Percentiles rank a stretch among this genome's conserved stretches.
Conservation (phyloP, 2,113 vertebrate genomes). For the Dendropsophus ebraccatus region DNA sequence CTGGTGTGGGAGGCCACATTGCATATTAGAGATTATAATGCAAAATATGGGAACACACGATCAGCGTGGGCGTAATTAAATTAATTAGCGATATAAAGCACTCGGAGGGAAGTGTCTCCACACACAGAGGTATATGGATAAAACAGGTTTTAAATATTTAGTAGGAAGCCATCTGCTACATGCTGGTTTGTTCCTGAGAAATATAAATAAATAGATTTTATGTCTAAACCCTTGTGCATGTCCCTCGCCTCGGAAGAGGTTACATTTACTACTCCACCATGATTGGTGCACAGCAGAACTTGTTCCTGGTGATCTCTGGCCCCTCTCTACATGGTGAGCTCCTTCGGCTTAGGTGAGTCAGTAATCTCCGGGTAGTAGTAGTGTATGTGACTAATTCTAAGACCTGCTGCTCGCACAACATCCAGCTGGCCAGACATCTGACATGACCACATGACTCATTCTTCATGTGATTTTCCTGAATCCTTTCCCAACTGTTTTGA, state of each 20-base stretch:
- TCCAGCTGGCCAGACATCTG: conserved; percentile 14
- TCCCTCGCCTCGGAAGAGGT: conserved; percentile 20
- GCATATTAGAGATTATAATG: conserved; percentile 67
- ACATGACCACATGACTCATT: conserved; percentile 10
- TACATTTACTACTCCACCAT: not conserved
- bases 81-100: conserved; percentile 77
- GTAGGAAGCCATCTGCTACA: conserved; percentile 54
- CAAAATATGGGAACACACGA: conserved; percentile 72
- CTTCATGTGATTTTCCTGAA: not conserved
- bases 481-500: not conserved
- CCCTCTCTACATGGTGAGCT: not conserved
- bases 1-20: conserved; percentile 66
- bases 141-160: conserved; percentile 63
- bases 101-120: conserved; percentile 68
- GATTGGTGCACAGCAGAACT: not conserved
- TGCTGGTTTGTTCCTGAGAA: conserved; percentile 39
- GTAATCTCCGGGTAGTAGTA: not conserved
- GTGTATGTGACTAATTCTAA: not conserved
- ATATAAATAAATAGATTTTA: conserved; percentile 51
- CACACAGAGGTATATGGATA: conserved; percentile 70
- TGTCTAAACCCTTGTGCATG: conserved; percentile 15
- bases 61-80: conserved; percentile 71
- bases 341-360: not conserved
- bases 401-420: not conserved
- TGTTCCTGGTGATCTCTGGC: not conserved